These are phyloP conservation scores for Orchestes rusci DNA, from an alignment of 2,888 invertebrate genomes.

Conservation along the genomic window DNA sequence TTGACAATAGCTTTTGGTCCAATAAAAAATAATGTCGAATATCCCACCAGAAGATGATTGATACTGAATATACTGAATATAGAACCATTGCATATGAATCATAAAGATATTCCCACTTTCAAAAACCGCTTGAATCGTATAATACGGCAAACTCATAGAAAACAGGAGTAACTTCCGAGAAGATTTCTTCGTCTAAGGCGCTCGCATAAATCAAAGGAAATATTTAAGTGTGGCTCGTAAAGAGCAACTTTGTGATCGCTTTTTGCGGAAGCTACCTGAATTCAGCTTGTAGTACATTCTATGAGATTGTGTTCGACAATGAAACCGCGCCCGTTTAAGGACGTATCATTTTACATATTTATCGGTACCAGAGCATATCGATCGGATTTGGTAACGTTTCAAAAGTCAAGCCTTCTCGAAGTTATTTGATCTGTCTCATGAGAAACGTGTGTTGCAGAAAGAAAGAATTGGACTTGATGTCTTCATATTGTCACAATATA, in stretches of 20 bases:
- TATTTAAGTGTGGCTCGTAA: constrained; percentile 20
- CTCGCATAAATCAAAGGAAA: constrained; percentile 15
- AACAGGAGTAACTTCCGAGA: too few species aligned
- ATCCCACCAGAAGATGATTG: too few species aligned
- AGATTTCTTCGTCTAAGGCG: too few species aligned
- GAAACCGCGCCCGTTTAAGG: constrained; percentile 22
- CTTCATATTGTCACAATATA: too few species aligned
- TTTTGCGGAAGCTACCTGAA: constrained; percentile 25
- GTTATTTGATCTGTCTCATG: constrained; percentile 12
- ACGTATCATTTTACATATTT: constrained; percentile 22
- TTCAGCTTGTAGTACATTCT: constrained; percentile 24
- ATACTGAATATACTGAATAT: too few species aligned
- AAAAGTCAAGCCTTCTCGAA: constrained; percentile 11
- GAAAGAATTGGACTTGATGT: too few species aligned
- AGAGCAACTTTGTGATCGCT: constrained; percentile 19
- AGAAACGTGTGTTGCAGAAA: constrained; percentile 8
- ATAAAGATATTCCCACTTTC: too few species aligned
- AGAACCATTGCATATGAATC: too few species aligned
- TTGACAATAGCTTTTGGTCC: too few species aligned
- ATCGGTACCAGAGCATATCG: constrained; percentile 19
- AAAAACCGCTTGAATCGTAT: too few species aligned
- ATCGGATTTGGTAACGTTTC: constrained; percentile 17
- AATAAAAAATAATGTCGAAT: too few species aligned
- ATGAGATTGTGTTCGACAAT: constrained; percentile 22
- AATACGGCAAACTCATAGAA: too few species aligned